These are phyloP conservation scores for Plectrocnemia conspersa DNA, from an alignment of 1,140 invertebrate species.

Conservation along the genomic window DNA sequence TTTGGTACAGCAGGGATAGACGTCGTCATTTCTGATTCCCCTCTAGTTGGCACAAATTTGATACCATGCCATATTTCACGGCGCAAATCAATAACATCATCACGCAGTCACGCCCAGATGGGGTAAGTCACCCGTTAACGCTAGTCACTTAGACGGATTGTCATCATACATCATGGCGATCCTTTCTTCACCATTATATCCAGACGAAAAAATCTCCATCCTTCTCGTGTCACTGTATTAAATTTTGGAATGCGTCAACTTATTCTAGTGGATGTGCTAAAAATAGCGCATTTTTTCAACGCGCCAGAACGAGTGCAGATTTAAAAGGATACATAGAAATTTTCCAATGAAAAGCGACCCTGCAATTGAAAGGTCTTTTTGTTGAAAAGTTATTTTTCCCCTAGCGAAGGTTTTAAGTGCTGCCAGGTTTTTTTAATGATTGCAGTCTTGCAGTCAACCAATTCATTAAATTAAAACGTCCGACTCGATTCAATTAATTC, in stretches of 20 bases:
- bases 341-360: conserved; percentile 7
- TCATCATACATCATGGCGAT: too few relatives aligned
- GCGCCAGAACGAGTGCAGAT: conserved; percentile 8
- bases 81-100: conserved; percentile 28
- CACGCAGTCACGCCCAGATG: too few relatives aligned
- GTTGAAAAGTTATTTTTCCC: conserved; percentile 9
- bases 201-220: too few relatives aligned
- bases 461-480: conserved; percentile 13
- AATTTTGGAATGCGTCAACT: too few relatives aligned
- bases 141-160: too few relatives aligned
- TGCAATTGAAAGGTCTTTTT: conserved; percentile 25
- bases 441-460: neutral
- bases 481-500: neutral
- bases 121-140: too few relatives aligned
- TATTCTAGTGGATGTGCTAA: conserved; percentile 8
- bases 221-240: too few relatives aligned
- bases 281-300: neutral
- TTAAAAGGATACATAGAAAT: conserved; percentile 11
- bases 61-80: conserved; percentile 28
- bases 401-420: neutral
- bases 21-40: conserved; percentile 28
- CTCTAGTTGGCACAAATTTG: conserved; percentile 27
- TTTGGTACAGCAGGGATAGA: conserved; percentile 12
- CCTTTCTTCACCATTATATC: too few relatives aligned
- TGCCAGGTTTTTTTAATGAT: conserved; percentile 5